Base-by-base conservation (phyloP, 1,140 invertebrate genomes). In the Atta cephalotes region DNA sequence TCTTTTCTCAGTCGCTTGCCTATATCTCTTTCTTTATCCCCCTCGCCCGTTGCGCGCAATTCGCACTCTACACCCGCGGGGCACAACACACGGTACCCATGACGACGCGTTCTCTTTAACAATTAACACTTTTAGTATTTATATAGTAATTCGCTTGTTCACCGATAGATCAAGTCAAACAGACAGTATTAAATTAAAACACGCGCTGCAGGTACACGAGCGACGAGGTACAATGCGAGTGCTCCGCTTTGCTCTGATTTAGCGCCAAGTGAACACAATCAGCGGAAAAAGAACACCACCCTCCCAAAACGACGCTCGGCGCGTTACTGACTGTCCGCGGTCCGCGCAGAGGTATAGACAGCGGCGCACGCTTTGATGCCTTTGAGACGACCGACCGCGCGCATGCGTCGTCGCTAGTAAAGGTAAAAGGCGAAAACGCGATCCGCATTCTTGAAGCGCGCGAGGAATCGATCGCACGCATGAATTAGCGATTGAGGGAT, bases 11-110 rank as follows among this genome's bases (percentile, higher is more conserved):
- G 31, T 39, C 65, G 18, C 2, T 82, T 56, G n/a, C 25, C 31
- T 31, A 16, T 21, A 58, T n/a, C 31, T 14, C 68, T 49, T 25
- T 63, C 7, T 21, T 28, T 56, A 71, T 51, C 16, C 16, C 25
- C 14, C 18, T 74, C 71, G 18, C 10, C 60, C 58, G 56, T 81
- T 85, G 62, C 77, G 66, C 70, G 39, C 35, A 68, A 70, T 72
- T 87, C 51, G 45, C 88, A 93, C 91, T 68, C 39, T 92, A 91
- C 89, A 93, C 88, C 86, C 89, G 84, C 90, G 80, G 72, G 77
- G 63, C 92, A 94, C 93, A 93, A 92, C 92, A 92, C 92, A 87
- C 70, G 86, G 88, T 92, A 92, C 92, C 93, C 93, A 93, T 93
- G 91, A 87, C 90, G 90, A 93, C 92, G 86, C 82, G 63, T 86